These are phyloP conservation scores for Chrysolina oricalcia DNA, from an alignment of 2,888 invertebrate genomes.

Conservation along the genomic window DNA sequence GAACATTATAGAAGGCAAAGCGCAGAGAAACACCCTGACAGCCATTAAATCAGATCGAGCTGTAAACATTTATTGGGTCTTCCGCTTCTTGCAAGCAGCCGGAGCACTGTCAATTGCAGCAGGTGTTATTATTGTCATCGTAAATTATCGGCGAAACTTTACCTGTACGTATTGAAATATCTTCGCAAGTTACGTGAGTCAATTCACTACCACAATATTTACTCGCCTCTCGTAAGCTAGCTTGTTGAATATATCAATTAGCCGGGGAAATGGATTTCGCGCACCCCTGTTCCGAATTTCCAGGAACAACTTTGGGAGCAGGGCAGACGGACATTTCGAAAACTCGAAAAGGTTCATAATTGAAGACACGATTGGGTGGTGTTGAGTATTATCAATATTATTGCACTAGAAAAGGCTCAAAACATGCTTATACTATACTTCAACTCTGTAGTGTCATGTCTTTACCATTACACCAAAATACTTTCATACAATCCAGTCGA, in stretches of 20 bases:
- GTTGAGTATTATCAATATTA: too few relatives aligned
- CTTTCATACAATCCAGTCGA: too few relatives aligned
- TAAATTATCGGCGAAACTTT: slow-evolving; percentile 71
- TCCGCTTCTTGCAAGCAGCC: slow-evolving; percentile 17
- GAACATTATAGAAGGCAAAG: background rate
- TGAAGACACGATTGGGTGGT: too few relatives aligned
- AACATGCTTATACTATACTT: too few relatives aligned
- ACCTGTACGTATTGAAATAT: slow-evolving; percentile 68
- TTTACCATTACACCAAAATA: too few relatives aligned
- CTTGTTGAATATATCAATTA: slow-evolving; percentile 23
- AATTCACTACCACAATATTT: slow-evolving; percentile 55
- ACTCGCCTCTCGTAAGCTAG: slow-evolving; percentile 15
- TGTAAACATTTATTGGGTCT: slow-evolving; percentile 27
- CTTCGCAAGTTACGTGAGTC: slow-evolving; percentile 66
- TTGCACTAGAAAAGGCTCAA: too few relatives aligned
- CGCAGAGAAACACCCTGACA: slow-evolving; percentile 15
- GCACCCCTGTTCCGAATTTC: background rate
- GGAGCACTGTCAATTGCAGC: slow-evolving; percentile 67
- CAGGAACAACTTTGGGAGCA: background rate
- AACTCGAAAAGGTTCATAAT: background rate
- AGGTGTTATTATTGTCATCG: slow-evolving; percentile 71
- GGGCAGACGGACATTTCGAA: background rate
- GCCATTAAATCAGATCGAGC: slow-evolving; percentile 24
- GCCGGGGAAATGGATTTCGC: slow-evolving; percentile 1
- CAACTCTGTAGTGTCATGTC: too few relatives aligned